Evolutionary conservation across 1,140 invertebrate genomes (phyloP).

Genomic region (Sarcophaga bullata): DNA sequence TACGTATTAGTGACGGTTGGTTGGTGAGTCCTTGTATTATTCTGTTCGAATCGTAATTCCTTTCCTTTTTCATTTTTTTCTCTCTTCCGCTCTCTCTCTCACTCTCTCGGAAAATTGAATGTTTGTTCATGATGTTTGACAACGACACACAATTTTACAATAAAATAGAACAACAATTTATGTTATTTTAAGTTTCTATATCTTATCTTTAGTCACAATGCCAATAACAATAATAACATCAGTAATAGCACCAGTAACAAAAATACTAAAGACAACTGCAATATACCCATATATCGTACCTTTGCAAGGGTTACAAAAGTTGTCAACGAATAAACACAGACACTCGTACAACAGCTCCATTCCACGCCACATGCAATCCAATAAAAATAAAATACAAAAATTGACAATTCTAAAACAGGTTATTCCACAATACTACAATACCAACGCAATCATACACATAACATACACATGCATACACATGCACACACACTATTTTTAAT

Average conservation of each 20-base stretch:
- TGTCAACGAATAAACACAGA: not conserved
- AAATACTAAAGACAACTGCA: conserved; percentile 12
- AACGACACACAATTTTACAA: conserved; percentile 29
- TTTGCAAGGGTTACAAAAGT: not conserved
- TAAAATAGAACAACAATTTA: conserved; percentile 32
- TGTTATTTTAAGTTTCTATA: conserved; percentile 16
- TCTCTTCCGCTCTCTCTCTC: not conserved
- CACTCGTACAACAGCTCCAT: not conserved
- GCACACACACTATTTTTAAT: not conserved
- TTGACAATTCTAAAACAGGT: not conserved
- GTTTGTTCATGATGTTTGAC: conserved; percentile 36
- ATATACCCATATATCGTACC: not conserved
- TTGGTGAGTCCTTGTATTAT: not conserved
- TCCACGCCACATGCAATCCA: not conserved
- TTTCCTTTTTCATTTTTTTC: not conserved
- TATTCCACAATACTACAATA: not conserved
- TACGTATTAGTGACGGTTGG: not conserved
- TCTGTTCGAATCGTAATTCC: not conserved
- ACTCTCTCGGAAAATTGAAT: conserved; percentile 28
- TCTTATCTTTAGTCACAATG: not conserved
- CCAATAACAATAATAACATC: not conserved
- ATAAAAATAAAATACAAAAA: not conserved
- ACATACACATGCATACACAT: not conserved
- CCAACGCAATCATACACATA: not conserved
- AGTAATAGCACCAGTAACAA: not conserved